Evolutionary conservation across 2,113 vertebrate species (phyloP).

Genomic region (Amblyornis subalaris): DNA sequence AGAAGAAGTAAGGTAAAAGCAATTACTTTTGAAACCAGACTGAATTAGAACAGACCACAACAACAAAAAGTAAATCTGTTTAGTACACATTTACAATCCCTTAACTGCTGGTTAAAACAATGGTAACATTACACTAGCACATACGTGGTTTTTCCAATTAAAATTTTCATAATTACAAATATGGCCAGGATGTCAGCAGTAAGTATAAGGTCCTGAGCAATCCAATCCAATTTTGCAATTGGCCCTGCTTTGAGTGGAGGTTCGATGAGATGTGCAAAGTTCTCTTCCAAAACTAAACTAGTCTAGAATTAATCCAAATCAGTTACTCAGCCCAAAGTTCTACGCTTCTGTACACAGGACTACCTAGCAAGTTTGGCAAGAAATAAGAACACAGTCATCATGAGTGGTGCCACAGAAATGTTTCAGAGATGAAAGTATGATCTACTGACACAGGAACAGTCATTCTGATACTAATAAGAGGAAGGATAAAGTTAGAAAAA

Average conservation of each 20-base stretch:
- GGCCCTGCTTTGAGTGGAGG: neutral
- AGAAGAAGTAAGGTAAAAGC: neutral
- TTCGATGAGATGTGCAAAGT: rapidly evolving
- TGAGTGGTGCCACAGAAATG: neutral
- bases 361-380: neutral
- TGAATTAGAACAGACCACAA: neutral
- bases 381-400: neutral
- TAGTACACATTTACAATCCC: neutral
- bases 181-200: neutral
- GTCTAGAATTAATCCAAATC: neutral
- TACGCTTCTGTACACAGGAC: neutral
- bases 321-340: neutral
- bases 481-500: neutral
- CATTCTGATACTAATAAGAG: neutral
- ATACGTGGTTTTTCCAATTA: neutral
- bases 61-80: neutral
- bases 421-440: neutral
- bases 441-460: neutral
- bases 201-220: neutral
- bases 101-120: neutral
- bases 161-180: neutral
- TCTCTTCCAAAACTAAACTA: neutral
- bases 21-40: neutral
- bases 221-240: neutral
- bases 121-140: neutral